Evolutionary conservation across 2,113 vertebrate genomes (phyloP), one percentile per base, ranked within the genome.

Genomic region (Ginglymostoma cirratum): DNA sequence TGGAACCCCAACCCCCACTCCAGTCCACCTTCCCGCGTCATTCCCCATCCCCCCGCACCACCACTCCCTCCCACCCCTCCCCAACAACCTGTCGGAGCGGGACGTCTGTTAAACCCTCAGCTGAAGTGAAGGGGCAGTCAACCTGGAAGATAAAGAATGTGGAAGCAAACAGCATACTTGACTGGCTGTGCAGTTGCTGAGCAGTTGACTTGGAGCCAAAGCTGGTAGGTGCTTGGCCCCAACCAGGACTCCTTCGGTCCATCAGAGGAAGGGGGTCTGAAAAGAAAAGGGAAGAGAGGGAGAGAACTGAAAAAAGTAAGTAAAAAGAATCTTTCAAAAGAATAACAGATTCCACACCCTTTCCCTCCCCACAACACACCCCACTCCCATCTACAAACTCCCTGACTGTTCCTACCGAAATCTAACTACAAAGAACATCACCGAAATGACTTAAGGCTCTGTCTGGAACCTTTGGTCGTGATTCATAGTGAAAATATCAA

Each of bases 261-360:
- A 45, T 38, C 80, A 85, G 80, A 42, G 80, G 80, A 85, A 85
- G 80, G 15, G 80, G 80, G 38, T 85, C 80, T 85, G 80, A 21
- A 85, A 85, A 85, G 80, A 45, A 85, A 85, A 85, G 38, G 80
- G 38, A 45, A 85, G 80, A 85, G 80, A 85, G 80, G 80, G 80
- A 85, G 38, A 85, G 42, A 85, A 85, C 80, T 85, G 80, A 85
- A 85, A 72, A 85, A 85, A 21, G 72, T 76, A 76, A 85, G 80
- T 42, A 5, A 23, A 85, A 85, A 34, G 3, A 19, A 67, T 69
- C 30, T 34, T 76, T 21, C 19, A 45, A 85, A 19, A 45, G 23
- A 45, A 45, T 38, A 85, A 45, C n/a, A 85, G 17, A 21, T 23
- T 1, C 5, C n/a, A 38, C 80, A 4, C 38, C 42, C 80, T 0